These are phyloP conservation scores for Cetonia aurata DNA, from an alignment of 2,888 invertebrate species.

Conservation along the genomic window DNA sequence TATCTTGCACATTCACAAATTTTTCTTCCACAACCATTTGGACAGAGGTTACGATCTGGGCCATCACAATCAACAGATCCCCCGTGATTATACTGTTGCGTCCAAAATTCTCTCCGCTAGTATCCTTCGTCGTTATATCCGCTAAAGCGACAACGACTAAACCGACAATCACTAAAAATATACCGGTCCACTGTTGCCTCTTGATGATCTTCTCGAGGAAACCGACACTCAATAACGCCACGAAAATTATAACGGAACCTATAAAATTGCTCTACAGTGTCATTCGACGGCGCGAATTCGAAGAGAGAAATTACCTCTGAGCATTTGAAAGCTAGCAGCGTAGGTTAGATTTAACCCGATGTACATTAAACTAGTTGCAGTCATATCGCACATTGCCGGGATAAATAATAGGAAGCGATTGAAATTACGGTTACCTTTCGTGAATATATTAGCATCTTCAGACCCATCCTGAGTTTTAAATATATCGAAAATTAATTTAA, in stretches of 20 bases:
- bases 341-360: slow-evolving; percentile 92
- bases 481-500: too few relatives aligned
- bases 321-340: slow-evolving; percentile 96
- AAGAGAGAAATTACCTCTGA: slow-evolving; percentile 74
- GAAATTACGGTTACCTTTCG: slow-evolving; percentile 80
- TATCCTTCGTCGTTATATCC: slow-evolving; percentile 72
- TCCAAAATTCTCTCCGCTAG: slow-evolving; percentile 65
- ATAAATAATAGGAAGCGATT: slow-evolving; percentile 84
- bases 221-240: slow-evolving; percentile 86
- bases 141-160: slow-evolving; percentile 80
- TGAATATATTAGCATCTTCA: slow-evolving; percentile 73
- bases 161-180: slow-evolving; percentile 78
- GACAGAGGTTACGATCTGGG: slow-evolving; percentile 85
- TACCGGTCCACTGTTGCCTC: slow-evolving; percentile 82
- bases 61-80: slow-evolving; percentile 79
- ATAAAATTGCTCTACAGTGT: slow-evolving; percentile 49
- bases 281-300: slow-evolving; percentile 12
- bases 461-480: slow-evolving; percentile 59
- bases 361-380: slow-evolving; percentile 91
- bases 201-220: slow-evolving; percentile 79
- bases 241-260: slow-evolving; percentile 90
- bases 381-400: slow-evolving; percentile 91
- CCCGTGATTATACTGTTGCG: slow-evolving; percentile 86
- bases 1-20: slow-evolving; percentile 84
- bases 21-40: slow-evolving; percentile 98